Conservation (phyloP, 2,113 vertebrate species). For the Burhinus bistriatus region DNA sequence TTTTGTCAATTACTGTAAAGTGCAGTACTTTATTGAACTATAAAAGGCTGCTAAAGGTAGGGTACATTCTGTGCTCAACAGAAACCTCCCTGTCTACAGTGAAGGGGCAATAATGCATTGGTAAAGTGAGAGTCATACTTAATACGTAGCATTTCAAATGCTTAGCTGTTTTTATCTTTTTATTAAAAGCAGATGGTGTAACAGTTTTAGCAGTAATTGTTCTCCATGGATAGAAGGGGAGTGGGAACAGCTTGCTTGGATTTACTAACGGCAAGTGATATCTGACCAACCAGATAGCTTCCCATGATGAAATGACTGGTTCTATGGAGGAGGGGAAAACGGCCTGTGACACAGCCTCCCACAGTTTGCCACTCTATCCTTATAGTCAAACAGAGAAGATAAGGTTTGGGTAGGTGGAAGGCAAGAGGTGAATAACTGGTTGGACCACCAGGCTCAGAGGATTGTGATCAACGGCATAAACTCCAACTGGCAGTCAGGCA, state of each 20-base stretch:
- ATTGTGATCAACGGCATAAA: rapidly evolving
- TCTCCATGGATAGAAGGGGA: not conserved
- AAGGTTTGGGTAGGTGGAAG: not conserved
- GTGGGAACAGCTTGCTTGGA: not conserved
- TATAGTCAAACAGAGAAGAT: not conserved
- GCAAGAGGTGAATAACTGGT: not conserved
- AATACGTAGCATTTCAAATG: not conserved
- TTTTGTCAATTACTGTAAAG: not conserved
- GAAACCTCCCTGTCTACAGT: not conserved
- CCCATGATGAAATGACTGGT: not conserved
- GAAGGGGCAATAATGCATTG: not conserved
- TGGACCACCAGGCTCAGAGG: not conserved
- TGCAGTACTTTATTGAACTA: not conserved
- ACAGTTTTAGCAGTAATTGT: not conserved
- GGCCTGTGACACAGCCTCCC: not conserved
- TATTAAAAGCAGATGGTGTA: not conserved
- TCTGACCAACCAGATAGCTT: not conserved
- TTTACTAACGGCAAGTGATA: not conserved
- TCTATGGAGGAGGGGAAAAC: not conserved
- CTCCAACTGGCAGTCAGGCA: not conserved
- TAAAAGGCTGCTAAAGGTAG: not conserved
- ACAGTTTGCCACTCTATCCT: not conserved
- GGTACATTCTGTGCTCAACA: not conserved
- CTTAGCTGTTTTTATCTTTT: not conserved
- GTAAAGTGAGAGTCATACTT: not conserved